Percentiles rank a stretch among this genome's conserved stretches.
phyloP scores from a whole-genome alignment of 2,888 invertebrate genomes.

The Chaetogeoica ovagalla region DNA sequence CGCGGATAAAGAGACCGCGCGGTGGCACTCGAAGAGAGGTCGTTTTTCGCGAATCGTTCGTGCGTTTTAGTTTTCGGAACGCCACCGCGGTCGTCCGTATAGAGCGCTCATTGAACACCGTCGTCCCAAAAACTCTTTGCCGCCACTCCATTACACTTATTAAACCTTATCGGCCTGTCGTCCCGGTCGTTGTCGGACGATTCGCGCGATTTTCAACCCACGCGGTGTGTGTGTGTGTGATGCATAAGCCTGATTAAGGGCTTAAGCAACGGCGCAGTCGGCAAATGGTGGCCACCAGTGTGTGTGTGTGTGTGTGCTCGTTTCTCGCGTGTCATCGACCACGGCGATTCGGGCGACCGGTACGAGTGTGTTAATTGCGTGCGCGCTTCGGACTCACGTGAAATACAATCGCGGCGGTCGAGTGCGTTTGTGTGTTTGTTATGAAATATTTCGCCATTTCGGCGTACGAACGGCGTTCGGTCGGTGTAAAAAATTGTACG shows the following conservation, averaged over 20 bases:
- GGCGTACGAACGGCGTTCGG: no score
- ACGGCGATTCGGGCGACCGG: background rate
- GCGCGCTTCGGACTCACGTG: background rate
- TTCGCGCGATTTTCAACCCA: background rate
- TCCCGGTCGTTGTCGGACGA: background rate
- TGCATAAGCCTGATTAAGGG: slow-evolving; percentile 1
- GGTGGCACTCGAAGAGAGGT: background rate
- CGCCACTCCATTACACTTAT: background rate
- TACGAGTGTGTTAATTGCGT: background rate
- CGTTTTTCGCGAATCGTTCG: background rate
- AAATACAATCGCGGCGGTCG: background rate
- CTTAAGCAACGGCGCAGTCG: background rate
- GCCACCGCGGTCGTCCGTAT: background rate
- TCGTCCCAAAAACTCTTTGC: background rate
- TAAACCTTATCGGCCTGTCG: no score
- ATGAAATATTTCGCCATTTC: background rate
- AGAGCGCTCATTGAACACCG: background rate
- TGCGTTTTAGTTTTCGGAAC: slow-evolving; percentile 14
- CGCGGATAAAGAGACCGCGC: background rate
- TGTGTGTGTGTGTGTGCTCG: no score
- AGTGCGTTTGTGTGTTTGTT: background rate
- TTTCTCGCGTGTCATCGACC: slow-evolving; percentile 14
- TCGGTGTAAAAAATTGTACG: no score
- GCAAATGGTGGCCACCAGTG: background rate
- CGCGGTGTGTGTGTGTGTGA: background rate